Evolutionary conservation across 2,113 vertebrate species (phyloP), one percentile per base, ranked within the genome.

Genomic region (Urocynchramus pylzowi): DNA sequence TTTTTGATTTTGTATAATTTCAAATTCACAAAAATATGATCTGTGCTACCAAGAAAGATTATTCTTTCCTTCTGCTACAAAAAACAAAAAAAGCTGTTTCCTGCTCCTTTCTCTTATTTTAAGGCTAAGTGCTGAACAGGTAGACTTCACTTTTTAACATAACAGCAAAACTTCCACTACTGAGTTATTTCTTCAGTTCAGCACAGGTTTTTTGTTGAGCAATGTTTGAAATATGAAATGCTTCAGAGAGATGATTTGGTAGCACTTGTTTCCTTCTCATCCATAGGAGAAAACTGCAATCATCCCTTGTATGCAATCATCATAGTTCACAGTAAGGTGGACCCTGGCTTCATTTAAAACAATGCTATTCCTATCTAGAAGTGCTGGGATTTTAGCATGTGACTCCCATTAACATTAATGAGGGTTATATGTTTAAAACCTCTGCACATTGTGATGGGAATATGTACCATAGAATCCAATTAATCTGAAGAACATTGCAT

Each of bases 401-500:
- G 80, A 89, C 53, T 82, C 37, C 69, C 78, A 73, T 69, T 85
- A 83, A 93, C 44, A 73, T 85, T 96, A 95, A 56, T 31, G 30
- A 44, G 23, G 89, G 41, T 82, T 50, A 22, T 9, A 39, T 27
- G 59, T 93, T 92, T 90, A n/a, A 88, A 69, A 54, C 52, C 84
- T 69, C 70, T 69, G 54, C 54, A 20, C 52, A 77, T 74, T 76
- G 47, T 52, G 81, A 82, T 87, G 61, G 76, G 65, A 71, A 91
- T 68, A 57, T 64, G 54, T 37, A 52, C 45, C 35, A 68, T 74
- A 53, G 85, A 90, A 95, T 71, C 50, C 57, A 59, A 95, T 86
- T 84, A 87, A 94, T 95, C 87, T 83, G 80, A 91, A 74, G 63
- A 92, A 92, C 77, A 92, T 15, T 76, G 71, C 90, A 78, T 83